phyloP scores from a whole-genome alignment of 2,888 invertebrate genomes.

The Siphlonurus alternatus region DNA sequence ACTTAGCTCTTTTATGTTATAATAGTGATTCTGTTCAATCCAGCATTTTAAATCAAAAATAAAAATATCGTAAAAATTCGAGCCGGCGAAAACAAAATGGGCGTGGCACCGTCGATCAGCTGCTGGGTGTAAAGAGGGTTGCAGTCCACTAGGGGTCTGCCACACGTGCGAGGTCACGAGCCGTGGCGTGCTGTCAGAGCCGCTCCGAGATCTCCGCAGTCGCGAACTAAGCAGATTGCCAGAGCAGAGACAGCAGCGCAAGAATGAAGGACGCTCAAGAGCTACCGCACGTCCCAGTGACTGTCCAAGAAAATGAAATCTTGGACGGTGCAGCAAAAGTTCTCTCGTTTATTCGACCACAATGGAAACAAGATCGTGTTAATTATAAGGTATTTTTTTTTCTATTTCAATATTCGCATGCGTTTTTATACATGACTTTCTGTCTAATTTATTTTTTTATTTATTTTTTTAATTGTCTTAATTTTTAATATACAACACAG shows the following conservation, averaged over 20 bases:
- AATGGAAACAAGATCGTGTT: conserved; percentile 46
- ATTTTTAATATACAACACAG: not conserved
- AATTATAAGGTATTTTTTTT: conserved; percentile 46
- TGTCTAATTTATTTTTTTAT: conserved; percentile 5
- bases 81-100: no score
- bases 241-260: not conserved
- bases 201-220: not conserved
- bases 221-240: not conserved
- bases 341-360: conserved; percentile 47
- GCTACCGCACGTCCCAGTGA: conserved; percentile 34
- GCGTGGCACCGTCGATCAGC: no score
- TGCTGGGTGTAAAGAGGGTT: not conserved
- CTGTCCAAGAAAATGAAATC: conserved; percentile 47
- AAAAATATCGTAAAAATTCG: no score
- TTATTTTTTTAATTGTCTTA: not conserved
- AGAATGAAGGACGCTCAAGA: not conserved
- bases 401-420: conserved; percentile 6
- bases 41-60: no score
- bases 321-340: conserved; percentile 47
- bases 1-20: no score
- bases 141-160: not conserved
- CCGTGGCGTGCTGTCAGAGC: not conserved
- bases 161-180: not conserved
- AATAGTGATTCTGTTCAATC: no score
- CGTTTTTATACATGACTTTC: conserved; percentile 14